phyloP scores from a whole-genome alignment of 2,888 invertebrate genomes.

The Sinopyrophorus schimmeli region DNA sequence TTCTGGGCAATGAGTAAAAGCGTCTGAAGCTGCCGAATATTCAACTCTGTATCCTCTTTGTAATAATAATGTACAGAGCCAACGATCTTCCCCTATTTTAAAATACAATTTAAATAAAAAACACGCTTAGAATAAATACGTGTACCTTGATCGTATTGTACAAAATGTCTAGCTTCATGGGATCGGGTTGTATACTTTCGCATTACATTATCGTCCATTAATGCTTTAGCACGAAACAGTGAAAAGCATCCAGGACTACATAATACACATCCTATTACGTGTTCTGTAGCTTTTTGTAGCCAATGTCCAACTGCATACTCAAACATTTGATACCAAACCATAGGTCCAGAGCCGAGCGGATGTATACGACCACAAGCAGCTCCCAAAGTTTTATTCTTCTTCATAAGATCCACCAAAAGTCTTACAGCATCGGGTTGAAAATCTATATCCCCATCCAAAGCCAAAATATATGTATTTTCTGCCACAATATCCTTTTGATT shows the following conservation, averaged over 20 bases:
- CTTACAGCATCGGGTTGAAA: slow-evolving; percentile 81
- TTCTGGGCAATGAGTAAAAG: slow-evolving; percentile 93
- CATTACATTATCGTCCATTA: slow-evolving; percentile 92
- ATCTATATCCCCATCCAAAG: slow-evolving; percentile 88
- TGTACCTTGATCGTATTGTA: slow-evolving; percentile 87
- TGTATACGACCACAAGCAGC: slow-evolving; percentile 91
- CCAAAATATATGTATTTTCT: slow-evolving; percentile 79
- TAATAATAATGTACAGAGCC: slow-evolving; percentile 89
- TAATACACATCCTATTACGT: slow-evolving; percentile 86
- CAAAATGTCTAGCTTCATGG: slow-evolving; percentile 79
- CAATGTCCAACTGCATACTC: slow-evolving; percentile 93
- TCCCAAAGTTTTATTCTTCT: slow-evolving; percentile 75
- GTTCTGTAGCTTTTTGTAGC: slow-evolving; percentile 91
- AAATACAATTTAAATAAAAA: neutral
- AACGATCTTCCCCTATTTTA: slow-evolving; percentile 83
- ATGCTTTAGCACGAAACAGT: slow-evolving; percentile 81
- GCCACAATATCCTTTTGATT: slow-evolving; percentile 50
- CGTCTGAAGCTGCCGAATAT: slow-evolving; percentile 94
- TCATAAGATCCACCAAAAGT: slow-evolving; percentile 82
- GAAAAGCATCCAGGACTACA: slow-evolving; percentile 94
- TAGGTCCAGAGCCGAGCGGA: slow-evolving; percentile 71
- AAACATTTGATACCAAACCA: slow-evolving; percentile 66
- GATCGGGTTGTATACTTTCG: slow-evolving; percentile 81
- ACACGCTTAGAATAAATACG: no score
- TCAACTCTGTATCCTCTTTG: slow-evolving; percentile 92